Conservation (phyloP, 2,113 vertebrate species). For the Coracopsis vasa region DNA sequence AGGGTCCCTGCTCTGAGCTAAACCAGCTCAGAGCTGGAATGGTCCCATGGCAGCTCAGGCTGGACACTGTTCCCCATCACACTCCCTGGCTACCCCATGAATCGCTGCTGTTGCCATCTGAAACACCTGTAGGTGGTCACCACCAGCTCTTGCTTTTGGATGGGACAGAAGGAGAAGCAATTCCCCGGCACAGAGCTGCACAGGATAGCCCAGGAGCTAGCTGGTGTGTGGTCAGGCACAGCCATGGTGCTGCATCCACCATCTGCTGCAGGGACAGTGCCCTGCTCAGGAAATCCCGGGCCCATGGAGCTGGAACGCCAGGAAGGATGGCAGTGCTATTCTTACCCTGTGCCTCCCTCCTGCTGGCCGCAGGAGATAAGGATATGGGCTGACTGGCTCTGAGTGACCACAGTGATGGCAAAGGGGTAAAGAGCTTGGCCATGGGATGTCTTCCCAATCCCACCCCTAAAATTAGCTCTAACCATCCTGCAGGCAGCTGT, state of each 20-base stretch:
- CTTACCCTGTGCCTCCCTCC: neutral
- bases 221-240: fast-evolving
- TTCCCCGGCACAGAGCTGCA: fast-evolving
- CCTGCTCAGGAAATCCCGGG: conserved; percentile 17
- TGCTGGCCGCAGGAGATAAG: neutral
- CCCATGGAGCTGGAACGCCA: neutral
- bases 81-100: fast-evolving
- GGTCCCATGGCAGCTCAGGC: fast-evolving
- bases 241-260: neutral
- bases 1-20: neutral
- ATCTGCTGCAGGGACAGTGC: fast-evolving
- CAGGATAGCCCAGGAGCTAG: fast-evolving
- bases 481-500: fast-evolving
- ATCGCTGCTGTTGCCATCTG: neutral
- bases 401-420: fast-evolving
- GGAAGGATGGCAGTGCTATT: conserved; percentile 7
- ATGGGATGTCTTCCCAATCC: fast-evolving
- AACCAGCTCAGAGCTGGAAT: fast-evolving
- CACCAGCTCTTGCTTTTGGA: neutral
- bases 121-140: neutral
- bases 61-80: fast-evolving
- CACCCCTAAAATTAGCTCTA: neutral
- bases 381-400: neutral
- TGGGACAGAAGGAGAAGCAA: fast-evolving
- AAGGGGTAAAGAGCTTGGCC: neutral